Conservation (phyloP, 2,797 vertebrate species). For the Cirrhinus molitorella region DNA sequence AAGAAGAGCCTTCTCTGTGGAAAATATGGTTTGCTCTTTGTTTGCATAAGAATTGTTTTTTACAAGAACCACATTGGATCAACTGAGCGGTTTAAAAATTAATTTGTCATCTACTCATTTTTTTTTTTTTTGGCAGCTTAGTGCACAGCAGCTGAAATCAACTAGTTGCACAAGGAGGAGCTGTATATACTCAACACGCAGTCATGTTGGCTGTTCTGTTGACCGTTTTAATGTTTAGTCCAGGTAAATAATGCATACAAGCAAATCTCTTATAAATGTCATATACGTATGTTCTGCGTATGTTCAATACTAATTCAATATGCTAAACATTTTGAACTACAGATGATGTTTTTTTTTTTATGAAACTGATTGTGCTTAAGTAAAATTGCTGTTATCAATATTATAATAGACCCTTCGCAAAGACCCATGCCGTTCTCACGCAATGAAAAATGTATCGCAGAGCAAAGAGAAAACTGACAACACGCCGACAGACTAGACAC, state of each 20-base stretch:
- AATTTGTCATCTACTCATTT: neutral
- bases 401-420: too few species aligned
- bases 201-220: slow-evolving; percentile 54
- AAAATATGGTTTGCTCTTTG: neutral
- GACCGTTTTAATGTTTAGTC: slow-evolving; percentile 26
- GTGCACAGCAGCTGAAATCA: neutral
- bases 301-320: neutral
- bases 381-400: neutral
- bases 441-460: too few species aligned
- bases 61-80: neutral
- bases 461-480: too few species aligned
- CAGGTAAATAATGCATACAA: slow-evolving; percentile 52
- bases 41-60: neutral
- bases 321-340: neutral
- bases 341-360: neutral
- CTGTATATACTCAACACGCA: neutral
- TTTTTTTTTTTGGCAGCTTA: neutral
- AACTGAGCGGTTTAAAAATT: neutral
- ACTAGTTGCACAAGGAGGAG: neutral
- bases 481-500: too few species aligned
- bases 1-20: neutral
- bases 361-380: neutral
- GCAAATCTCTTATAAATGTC: neutral
- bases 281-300: too few species aligned
- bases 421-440: too few species aligned